Conservation (phyloP, 2,113 vertebrate species). For the Grus americana region DNA sequence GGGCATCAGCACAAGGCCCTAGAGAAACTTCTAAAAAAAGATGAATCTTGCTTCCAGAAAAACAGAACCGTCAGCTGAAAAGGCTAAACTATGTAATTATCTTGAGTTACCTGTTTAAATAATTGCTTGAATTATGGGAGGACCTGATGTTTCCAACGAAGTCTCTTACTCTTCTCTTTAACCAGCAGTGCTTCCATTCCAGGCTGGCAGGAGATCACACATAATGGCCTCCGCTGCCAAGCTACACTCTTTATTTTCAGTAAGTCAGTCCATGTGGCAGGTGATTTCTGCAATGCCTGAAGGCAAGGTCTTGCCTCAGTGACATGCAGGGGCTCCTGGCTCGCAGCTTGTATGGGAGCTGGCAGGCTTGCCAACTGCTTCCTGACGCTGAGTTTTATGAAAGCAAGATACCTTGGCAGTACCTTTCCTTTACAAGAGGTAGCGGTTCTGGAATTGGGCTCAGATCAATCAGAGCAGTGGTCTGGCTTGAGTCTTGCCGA, state of each 20-base stretch:
- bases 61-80: not conserved
- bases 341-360: not conserved
- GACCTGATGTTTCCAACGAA: not conserved
- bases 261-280: not conserved
- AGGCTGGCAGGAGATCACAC: not conserved
- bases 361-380: not conserved
- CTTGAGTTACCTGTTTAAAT: not conserved
- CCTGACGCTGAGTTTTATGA: rapidly evolving
- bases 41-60: not conserved
- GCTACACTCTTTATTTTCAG: not conserved
- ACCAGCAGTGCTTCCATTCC: not conserved
- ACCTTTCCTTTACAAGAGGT: not conserved
- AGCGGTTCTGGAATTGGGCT: not conserved
- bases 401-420: not conserved
- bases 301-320: not conserved
- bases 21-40: not conserved
- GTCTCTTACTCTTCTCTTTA: not conserved
- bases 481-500: not conserved
- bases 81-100: not conserved
- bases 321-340: not conserved
- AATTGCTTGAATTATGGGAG: not conserved
- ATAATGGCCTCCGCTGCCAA: not conserved
- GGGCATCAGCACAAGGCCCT: too few species aligned
- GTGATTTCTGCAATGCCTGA: not conserved
- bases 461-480: not conserved